Percentiles rank a stretch among this genome's conserved stretches.
Evolutionary conservation across 2,113 vertebrate genomes (phyloP).

Genomic region (Cervus canadensis): DNA sequence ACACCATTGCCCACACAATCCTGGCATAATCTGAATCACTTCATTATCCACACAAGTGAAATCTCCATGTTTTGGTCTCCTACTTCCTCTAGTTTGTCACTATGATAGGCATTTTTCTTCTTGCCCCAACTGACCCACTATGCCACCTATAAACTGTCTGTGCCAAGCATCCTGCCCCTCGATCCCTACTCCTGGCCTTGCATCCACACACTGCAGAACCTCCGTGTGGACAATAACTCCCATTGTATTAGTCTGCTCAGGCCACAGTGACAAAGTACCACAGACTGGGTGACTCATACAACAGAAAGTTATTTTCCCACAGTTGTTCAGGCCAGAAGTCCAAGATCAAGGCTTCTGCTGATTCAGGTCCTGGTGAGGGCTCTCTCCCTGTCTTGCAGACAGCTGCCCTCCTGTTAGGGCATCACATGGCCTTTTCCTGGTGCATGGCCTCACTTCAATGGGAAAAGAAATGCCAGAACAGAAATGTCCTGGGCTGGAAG

Average conservation of each 20-base stretch:
- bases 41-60: background rate
- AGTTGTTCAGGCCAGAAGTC: background rate
- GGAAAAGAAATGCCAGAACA: background rate
- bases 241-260: background rate
- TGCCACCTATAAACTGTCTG: accelerated
- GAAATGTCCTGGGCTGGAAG: background rate
- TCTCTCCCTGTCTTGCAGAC: background rate
- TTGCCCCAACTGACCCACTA: background rate
- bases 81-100: background rate
- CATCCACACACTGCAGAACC: accelerated
- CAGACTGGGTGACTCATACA: background rate
- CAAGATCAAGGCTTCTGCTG: background rate
- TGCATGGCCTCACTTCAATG: background rate
- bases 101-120: background rate
- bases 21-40: background rate
- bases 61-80: background rate
- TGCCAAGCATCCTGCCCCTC: background rate
- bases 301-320: background rate
- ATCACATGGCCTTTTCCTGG: background rate
- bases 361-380: background rate
- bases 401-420: background rate
- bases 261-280: too few relatives aligned
- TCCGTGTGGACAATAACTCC: background rate
- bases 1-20: background rate
- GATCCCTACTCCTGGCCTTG: background rate